A percentile compares a stretch with the other conserved stretches of the same genome.
These are phyloP conservation scores for Actenoides hombroni DNA, from an alignment of 2,113 vertebrate species.

Conservation along the genomic window DNA sequence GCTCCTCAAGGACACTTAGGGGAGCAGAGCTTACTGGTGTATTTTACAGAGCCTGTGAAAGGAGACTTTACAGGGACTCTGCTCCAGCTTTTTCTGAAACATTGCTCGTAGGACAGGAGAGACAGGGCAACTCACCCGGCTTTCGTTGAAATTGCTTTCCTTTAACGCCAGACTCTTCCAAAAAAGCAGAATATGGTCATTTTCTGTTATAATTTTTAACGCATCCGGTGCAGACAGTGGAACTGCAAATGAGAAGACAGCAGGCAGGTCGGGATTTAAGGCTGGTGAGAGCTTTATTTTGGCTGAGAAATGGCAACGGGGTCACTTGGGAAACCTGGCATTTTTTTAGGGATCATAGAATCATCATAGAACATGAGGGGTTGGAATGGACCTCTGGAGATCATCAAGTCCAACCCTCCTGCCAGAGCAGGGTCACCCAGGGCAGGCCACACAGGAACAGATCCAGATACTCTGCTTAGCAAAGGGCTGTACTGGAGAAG, in stretches of 20 bases:
- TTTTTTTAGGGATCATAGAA: neutral
- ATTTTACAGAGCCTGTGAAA: neutral
- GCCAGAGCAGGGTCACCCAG: no score
- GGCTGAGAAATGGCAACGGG: neutral
- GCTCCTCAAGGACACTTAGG: neutral
- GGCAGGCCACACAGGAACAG: no score
- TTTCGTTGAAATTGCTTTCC: constrained; percentile 91
- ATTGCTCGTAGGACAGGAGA: neutral
- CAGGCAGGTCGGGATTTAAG: neutral
- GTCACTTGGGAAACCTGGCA: neutral
- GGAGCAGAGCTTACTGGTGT: neutral
- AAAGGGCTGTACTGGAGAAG: neutral
- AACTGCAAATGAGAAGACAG: constrained; percentile 69
- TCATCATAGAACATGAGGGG: no score
- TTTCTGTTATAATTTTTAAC: constrained; percentile 92
- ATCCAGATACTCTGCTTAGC: neutral
- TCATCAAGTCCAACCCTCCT: no score
- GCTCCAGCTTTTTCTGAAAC: neutral
- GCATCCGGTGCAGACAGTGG: constrained; percentile 89
- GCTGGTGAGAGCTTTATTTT: neutral
- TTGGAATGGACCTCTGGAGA: no score
- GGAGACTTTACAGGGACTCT: neutral
- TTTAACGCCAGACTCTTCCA: constrained; percentile 95
- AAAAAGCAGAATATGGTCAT: constrained; percentile 89
- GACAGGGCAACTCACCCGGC: constrained; percentile 80